A percentile compares a stretch with the other conserved stretches of the same genome.
Evolutionary conservation across 2,113 vertebrate genomes (phyloP).

Genomic region (Astur gentilis): DNA sequence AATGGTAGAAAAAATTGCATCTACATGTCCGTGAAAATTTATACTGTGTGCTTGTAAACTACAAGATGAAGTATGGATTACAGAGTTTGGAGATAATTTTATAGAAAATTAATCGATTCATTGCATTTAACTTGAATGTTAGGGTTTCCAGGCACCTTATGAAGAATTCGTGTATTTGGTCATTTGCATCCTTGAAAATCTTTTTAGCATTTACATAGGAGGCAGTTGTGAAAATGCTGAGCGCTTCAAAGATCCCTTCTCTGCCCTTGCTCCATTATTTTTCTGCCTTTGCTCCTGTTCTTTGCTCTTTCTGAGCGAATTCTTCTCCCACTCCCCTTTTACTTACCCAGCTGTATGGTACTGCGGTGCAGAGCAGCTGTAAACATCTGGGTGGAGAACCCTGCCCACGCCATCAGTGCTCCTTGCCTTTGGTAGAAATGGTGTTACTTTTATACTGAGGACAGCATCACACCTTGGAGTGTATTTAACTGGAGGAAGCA

Average conservation of each 20-base stretch:
- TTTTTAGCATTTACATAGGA: not conserved
- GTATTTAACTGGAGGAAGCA: not conserved
- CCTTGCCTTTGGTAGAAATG: not conserved
- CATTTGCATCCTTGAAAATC: not conserved
- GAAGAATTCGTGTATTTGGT: not conserved
- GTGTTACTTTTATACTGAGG: not conserved
- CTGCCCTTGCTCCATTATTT: not conserved
- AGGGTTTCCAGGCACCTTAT: not conserved
- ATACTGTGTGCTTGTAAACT: not conserved
- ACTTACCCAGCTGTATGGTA: not conserved
- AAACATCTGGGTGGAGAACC: not conserved
- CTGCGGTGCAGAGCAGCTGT: not conserved
- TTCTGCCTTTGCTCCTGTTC: not conserved
- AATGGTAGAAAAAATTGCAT: not conserved
- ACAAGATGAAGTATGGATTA: not conserved
- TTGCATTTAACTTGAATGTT: not conserved
- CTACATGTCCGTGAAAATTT: not conserved
- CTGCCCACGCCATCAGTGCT: accelerated
- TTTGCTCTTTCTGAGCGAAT: not conserved
- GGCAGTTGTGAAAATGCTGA: not conserved
- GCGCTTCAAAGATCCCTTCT: not conserved
- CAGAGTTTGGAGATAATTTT: not conserved
- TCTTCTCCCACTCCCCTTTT: not conserved
- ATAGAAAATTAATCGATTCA: not conserved
- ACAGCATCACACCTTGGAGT: not conserved